Base-by-base conservation (phyloP, 2,888 invertebrate species). In the Cheilosia grossa region DNA sequence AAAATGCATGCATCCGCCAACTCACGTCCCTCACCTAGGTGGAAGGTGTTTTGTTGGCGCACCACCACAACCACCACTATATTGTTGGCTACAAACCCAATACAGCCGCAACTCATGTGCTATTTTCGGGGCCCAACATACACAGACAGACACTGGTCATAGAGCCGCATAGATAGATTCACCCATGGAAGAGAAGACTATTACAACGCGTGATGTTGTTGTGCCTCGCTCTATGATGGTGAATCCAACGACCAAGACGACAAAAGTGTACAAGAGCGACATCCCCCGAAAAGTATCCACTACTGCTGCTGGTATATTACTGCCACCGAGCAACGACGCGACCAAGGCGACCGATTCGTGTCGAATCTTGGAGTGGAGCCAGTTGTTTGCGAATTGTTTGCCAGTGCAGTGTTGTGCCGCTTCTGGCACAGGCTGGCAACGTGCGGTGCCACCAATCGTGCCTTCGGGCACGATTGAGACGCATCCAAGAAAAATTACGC, bases 341-440 rank as follows among this genome's bases (percentile, higher is more conserved):
- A 81, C 78, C 81, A 83, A 86, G 85, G 81, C 83, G 82, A 87
- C 83, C 87, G 86, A 87, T 86, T 86, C 79, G 66, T 81, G 87
- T 83, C 79, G 82, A 87, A 87, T 88, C 87, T 90, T 91, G 91
- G 91, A 91, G 91, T 89, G 87, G 89, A 90, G 91, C 91, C 91
- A 91, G 91, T 91, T 91, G 90, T 88, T 89, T 88, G 88, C 88
- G 86, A 89, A 88, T 88, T 88, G 89, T 88, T 88, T 89, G 89
- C 88, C 88, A 88, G 88, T 89, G 88, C 88, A 87, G 88, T 88
- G 87, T 87, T 87, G 88, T 87, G 88, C 88, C 87, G 88, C 88
- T 88, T 88, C 88, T 88, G 88, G 88, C 88, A 88, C 88, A 81
- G 87, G 88, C 88, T 88, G 89, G 88, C 88, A 89, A 88, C 89